These are phyloP conservation scores for Chunga burmeisteri DNA, from an alignment of 2,113 vertebrate species.

Conservation along the genomic window DNA sequence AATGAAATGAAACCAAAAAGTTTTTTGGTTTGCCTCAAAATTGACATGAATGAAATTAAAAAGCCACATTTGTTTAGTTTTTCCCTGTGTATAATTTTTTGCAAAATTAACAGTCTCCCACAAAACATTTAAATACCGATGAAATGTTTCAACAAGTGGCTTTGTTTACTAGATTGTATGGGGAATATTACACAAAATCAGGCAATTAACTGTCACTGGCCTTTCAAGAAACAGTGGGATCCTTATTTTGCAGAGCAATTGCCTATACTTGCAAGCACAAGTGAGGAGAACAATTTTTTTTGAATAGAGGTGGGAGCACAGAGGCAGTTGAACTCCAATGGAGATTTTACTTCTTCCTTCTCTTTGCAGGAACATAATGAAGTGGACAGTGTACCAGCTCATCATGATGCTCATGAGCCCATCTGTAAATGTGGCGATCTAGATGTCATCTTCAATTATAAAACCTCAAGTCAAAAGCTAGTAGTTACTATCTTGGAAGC, in stretches of 20 bases:
- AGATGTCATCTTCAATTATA: conserved; percentile 83
- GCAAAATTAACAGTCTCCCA: background rate
- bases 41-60: background rate
- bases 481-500: conserved; percentile 82
- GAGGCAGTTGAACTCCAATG: background rate
- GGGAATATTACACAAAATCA: background rate
- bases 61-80: background rate
- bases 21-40: background rate
- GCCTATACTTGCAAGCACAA: background rate
- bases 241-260: background rate
- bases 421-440: conserved; percentile 91
- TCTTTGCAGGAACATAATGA: conserved; percentile 72
- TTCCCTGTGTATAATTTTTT: background rate
- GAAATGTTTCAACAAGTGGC: background rate
- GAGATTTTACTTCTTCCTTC: background rate
- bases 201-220: background rate
- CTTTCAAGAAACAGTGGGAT: background rate
- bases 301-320: background rate
- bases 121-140: background rate
- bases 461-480: conserved; percentile 80
- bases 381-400: conserved; percentile 21
- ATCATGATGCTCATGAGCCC: conserved; percentile 52
- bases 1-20: background rate
- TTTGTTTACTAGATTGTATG: background rate
- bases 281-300: background rate